Conservation (phyloP, 2,888 invertebrate species). For the Axea sp. region DNA sequence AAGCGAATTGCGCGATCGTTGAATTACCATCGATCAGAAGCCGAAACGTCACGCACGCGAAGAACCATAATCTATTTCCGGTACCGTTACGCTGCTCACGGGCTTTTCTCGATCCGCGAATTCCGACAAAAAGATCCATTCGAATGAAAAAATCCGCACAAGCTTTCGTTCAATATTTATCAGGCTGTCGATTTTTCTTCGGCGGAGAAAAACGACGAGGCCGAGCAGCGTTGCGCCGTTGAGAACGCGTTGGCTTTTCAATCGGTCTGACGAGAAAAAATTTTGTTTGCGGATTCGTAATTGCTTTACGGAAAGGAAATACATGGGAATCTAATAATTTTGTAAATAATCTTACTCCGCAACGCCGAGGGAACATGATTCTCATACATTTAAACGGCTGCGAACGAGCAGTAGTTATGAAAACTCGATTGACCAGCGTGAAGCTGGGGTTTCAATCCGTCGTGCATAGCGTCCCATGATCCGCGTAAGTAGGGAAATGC, state of each 20-base stretch:
- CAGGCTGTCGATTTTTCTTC: neutral
- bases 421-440: slow-evolving; percentile 57
- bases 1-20: slow-evolving; percentile 30
- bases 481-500: slow-evolving; percentile 39
- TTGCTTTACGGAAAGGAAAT: slow-evolving; percentile 35
- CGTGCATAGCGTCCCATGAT: slow-evolving; percentile 32
- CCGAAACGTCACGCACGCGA: slow-evolving; percentile 4
- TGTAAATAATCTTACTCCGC: slow-evolving; percentile 38
- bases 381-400: slow-evolving; percentile 53
- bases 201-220: no score
- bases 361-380: slow-evolving; percentile 40
- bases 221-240: no score
- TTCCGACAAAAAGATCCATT: slow-evolving; percentile 23
- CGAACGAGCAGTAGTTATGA: slow-evolving; percentile 50
- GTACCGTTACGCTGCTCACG: slow-evolving; percentile 44
- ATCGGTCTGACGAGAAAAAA: no score
- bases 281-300: slow-evolving; percentile 9
- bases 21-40: slow-evolving; percentile 16
- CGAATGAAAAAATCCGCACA: neutral
- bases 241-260: no score
- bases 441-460: slow-evolving; percentile 28
- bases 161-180: slow-evolving; percentile 18
- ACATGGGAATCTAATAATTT: slow-evolving; percentile 38
- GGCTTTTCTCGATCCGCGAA: slow-evolving; percentile 28
- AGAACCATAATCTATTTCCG: slow-evolving; percentile 26